phyloP scores from a whole-genome alignment of 2,113 vertebrate species.

The Atlantisia rogersi region DNA sequence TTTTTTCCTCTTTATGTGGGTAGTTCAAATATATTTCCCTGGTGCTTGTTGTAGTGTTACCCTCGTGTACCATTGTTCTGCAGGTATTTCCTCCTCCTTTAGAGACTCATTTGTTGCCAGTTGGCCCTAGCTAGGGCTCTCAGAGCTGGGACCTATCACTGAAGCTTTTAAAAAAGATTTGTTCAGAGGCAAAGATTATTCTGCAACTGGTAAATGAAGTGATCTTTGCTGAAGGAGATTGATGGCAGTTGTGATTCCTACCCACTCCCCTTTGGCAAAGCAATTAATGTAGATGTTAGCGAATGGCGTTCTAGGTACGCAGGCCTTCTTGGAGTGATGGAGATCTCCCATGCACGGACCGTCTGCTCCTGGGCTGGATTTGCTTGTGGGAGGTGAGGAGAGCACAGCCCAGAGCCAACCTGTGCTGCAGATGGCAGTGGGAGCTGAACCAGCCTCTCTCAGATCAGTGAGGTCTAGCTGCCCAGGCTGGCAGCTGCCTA shows the following conservation, averaged over 20 bases:
- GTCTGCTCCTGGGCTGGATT: neutral
- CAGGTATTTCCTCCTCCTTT: neutral
- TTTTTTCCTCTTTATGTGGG: neutral
- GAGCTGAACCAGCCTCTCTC: neutral
- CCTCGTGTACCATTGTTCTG: neutral
- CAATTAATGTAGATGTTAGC: neutral
- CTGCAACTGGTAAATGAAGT: neutral
- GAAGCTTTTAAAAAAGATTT: neutral
- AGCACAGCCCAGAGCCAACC: neutral
- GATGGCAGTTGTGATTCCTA: neutral
- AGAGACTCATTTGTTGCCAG: neutral
- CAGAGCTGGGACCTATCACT: neutral
- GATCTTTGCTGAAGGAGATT: neutral
- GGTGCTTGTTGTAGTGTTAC: neutral
- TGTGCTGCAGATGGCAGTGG: neutral
- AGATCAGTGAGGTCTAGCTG: neutral
- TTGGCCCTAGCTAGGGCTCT: neutral
- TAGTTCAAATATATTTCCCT: neutral
- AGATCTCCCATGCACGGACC: rapidly evolving
- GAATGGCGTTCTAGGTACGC: neutral
- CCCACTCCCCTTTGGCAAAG: neutral
- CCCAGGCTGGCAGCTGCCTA: neutral
- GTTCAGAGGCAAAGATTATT: neutral
- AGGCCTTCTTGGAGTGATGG: neutral
- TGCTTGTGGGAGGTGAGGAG: neutral